phyloP scores from a whole-genome alignment of 2,797 vertebrate species.

The Rhinatrema bivittatum region DNA sequence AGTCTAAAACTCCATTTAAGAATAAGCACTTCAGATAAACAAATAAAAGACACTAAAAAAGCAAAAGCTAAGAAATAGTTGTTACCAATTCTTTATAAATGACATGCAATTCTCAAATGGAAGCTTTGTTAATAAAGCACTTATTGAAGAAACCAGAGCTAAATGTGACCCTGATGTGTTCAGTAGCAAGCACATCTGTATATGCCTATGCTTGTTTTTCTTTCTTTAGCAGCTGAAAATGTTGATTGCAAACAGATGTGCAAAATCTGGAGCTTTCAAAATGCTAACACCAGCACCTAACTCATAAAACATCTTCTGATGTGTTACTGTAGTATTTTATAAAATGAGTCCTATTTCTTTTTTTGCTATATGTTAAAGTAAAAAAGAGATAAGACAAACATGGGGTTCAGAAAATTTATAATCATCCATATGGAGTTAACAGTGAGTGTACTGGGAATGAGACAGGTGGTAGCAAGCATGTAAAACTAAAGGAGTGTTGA shows the following conservation, averaged over 20 bases:
- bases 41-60: too few relatives aligned
- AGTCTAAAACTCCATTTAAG: too few relatives aligned
- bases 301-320: slow-evolving; percentile 1
- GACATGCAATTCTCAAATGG: neutral
- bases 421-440: too few relatives aligned
- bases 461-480: too few relatives aligned
- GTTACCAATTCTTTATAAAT: too few relatives aligned
- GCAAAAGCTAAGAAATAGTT: too few relatives aligned
- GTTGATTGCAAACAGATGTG: slow-evolving; percentile 16
- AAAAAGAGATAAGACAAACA: neutral
- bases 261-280: neutral
- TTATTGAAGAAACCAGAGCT: slow-evolving; percentile 14
- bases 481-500: too few relatives aligned
- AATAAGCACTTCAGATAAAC: too few relatives aligned
- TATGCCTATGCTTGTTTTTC: slow-evolving; percentile 6
- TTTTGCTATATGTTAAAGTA: neutral
- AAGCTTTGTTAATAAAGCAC: neutral
- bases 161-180: slow-evolving; percentile 6
- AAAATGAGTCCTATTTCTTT: neutral
- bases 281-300: neutral
- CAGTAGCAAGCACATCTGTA: slow-evolving; percentile 14
- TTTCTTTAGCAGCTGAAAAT: neutral
- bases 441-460: too few relatives aligned
- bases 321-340: neutral
- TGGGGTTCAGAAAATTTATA: too few relatives aligned